These are phyloP conservation scores for Trichopoda pennipes DNA, from an alignment of 2,888 invertebrate genomes.

Conservation along the genomic window DNA sequence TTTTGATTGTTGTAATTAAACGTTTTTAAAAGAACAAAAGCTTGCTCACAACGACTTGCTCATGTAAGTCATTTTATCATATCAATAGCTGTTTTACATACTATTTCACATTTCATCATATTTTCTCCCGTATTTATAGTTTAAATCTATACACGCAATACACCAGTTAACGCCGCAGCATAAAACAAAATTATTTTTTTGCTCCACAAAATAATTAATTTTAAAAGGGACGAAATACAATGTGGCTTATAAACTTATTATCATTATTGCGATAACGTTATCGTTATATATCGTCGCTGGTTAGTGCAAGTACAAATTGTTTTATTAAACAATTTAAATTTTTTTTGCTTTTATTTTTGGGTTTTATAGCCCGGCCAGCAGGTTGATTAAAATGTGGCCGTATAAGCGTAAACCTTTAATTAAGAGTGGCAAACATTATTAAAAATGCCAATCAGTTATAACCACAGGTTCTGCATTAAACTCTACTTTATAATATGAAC, in stretches of 20 bases:
- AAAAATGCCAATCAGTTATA: slow-evolving; percentile 66
- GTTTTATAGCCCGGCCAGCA: background rate
- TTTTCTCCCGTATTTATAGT: no score
- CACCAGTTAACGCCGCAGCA: background rate
- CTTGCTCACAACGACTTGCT: no score
- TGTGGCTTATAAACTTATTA: slow-evolving; percentile 11
- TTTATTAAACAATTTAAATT: slow-evolving; percentile 22
- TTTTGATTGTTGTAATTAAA: no score
- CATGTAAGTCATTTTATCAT: no score
- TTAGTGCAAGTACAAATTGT: slow-evolving; percentile 7
- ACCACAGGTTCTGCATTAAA: slow-evolving; percentile 62
- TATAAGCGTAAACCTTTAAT: slow-evolving; percentile 64
- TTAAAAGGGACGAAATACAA: background rate
- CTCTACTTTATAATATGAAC: slow-evolving; percentile 29
- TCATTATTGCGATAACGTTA: slow-evolving; percentile 1
- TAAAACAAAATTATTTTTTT: background rate
- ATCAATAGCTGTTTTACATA: no score
- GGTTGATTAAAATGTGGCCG: slow-evolving; percentile 65
- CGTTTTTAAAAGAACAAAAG: no score
- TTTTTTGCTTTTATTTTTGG: background rate
- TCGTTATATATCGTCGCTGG: slow-evolving; percentile 1
- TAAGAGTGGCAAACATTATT: slow-evolving; percentile 64
- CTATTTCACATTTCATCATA: no score
- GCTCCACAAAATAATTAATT: slow-evolving; percentile 4
- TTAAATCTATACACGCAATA: background rate